Conservation (phyloP, 2,888 invertebrate species). For the Epirrhoe alternata region DNA sequence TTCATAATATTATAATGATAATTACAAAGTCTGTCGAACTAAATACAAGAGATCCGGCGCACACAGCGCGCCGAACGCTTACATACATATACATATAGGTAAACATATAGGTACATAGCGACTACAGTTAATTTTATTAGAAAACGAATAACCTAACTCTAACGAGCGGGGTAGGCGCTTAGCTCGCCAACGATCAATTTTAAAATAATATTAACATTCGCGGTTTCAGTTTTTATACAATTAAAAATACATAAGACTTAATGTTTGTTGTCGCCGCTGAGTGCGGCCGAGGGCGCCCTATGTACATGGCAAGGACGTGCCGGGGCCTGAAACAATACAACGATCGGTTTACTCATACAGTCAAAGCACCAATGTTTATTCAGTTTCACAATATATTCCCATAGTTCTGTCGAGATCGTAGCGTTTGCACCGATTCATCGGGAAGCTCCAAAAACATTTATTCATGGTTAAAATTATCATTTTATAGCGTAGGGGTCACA, state of each 20-base stretch:
- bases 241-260: constrained; percentile 45
- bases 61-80: constrained; percentile 79
- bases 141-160: constrained; percentile 51
- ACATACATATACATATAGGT: constrained; percentile 74
- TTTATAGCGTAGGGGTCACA: too few species aligned
- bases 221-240: constrained; percentile 39
- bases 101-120: constrained; percentile 56
- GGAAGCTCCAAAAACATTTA: too few species aligned
- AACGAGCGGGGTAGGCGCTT: constrained; percentile 37
- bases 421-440: too few species aligned
- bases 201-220: constrained; percentile 62
- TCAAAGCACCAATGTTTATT: too few species aligned
- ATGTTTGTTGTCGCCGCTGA: constrained; percentile 28
- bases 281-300: constrained; percentile 41
- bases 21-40: constrained; percentile 82
- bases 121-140: constrained; percentile 77
- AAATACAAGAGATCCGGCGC: constrained; percentile 76
- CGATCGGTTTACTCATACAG: too few species aligned
- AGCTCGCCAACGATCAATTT: constrained; percentile 59
- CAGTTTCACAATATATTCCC: too few species aligned
- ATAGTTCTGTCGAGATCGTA: too few species aligned
- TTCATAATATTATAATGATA: constrained; percentile 72
- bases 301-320: constrained; percentile 65
- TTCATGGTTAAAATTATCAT: too few species aligned
- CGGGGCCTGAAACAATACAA: constrained; percentile 51